Conservation (phyloP, 2,888 invertebrate genomes). For the Muschampia plurimacula region DNA sequence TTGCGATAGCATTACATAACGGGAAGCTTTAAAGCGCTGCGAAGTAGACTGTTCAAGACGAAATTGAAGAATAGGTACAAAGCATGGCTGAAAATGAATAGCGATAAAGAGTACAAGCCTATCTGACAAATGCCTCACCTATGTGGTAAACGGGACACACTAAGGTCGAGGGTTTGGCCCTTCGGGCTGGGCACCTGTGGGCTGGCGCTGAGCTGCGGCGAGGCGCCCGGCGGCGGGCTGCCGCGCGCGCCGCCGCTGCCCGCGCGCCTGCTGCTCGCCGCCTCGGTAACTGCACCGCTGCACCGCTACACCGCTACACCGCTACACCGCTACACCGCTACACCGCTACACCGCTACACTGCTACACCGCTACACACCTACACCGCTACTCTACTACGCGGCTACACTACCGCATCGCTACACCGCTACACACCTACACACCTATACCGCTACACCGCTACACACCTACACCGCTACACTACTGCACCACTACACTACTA, state of each 20-base stretch:
- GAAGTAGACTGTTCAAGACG: neutral
- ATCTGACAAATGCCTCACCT: constrained; percentile 86
- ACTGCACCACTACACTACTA: no score
- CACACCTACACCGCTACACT: no score
- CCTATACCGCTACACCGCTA: no score
- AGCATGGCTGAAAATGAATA: neutral
- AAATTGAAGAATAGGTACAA: neutral
- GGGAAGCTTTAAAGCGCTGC: neutral
- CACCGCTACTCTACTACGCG: no score
- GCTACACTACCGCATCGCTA: no score
- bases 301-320: no score
- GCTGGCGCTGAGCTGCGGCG: constrained; percentile 92
- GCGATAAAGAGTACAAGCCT: constrained; percentile 33
- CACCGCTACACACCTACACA: no score
- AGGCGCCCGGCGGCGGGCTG: constrained; percentile 94
- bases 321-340: no score
- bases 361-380: no score
- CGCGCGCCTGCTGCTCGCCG: constrained; percentile 90
- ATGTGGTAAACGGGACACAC: constrained; percentile 94
- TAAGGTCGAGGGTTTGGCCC: constrained; percentile 95
- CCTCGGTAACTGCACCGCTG: no score
- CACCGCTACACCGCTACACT: no score
- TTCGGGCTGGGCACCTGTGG: constrained; percentile 96
- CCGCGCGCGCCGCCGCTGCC: constrained; percentile 89
- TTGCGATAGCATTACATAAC: neutral